Base-by-base conservation (phyloP, 1,140 invertebrate genomes). In the Kradibia gibbosae region DNA sequence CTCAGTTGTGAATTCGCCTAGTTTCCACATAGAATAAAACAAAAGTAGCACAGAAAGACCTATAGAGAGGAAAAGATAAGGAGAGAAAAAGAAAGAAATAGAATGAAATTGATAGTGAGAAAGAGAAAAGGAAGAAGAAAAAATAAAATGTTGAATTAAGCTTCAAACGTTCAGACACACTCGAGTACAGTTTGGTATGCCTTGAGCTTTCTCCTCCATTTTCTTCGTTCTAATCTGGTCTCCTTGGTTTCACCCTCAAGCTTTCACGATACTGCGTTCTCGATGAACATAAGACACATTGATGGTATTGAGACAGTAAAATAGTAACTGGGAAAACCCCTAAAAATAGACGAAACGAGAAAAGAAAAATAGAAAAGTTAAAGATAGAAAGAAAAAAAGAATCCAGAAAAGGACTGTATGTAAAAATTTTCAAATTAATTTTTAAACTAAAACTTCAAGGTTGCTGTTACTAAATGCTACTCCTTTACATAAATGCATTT, bases 221-320 rank as follows among this genome's bases (percentile, higher is more conserved):
- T 39, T 82, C 84, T 87, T 88, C 85, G 85, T 88, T 90, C 88
- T 90, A 91, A 91, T 91, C 89, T 88, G 87, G 91, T 91, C 90
- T 90, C 91, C 90, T 91, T 91, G 90, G 90, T 90, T 90, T 91
- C 89, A 85, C 89, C 90, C 89, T 88, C 86, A 84, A 85, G 85
- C 86, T 85, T 84, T 82, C 85, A 84, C 85, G 84, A 83, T 83
- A 81, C 67, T 36, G 72, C 20, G 39, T 28, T 17, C 11, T 4
- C 74, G 55, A 28, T 25, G 39, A 42, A 60, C 57, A n/a, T 28
- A 28, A 31, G 20, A 62, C 2, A 71, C 25, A 10, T n/a, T 15
- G 34, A 39, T 20, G 20, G 22, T 1, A 34, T 5, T 31, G 28
- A 8, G 25, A 36, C 3, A 22, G 28, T 1, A 25, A 57, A 20